Evolutionary conservation across 2,113 vertebrate species (phyloP), one percentile per base, ranked within the genome.

Genomic region (Brachionichthys hirsutus): DNA sequence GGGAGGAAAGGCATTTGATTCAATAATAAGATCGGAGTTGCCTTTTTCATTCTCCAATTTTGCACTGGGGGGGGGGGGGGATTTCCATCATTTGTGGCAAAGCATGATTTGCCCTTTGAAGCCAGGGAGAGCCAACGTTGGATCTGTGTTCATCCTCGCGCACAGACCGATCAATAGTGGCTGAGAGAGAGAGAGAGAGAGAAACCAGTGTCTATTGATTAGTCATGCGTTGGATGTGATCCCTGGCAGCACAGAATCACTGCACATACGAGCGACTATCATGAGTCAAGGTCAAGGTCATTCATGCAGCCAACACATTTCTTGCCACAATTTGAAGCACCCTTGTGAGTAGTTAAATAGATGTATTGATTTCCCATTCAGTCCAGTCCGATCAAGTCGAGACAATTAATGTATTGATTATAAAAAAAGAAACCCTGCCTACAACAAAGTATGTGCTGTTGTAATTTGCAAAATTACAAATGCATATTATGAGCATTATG

Each of bases 231-330:
- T 65, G 77, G 70, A 73, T 82, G 70, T 40, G 50, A 73, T 67
- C 62, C 53, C 74, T 55, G 68, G 59, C 65, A 62, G 51, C 3
- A 53, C 44, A 36, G 22, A 73, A 80, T 85, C 82, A 79, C 83
- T 83, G 85, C 59, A 18, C 67, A 46, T 61, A 77, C 76, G 41
- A 50, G 58, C n/a, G 45, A 67, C 59, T 24, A 9, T 54, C 64
- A 54, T 6, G 46, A 71, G 73, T 77, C 72, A 87, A 80, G 69
- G 81, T 81, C 77, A 82, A 84, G 77, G 85, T 85, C 85, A 71
- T 58, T 68, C 75, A 77, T 78, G 52, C 54, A 18, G 45, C 36
- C 55, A 64, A 43, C 35, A 22, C 38, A 54, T 54, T 55, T 47
- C 36, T 70, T 52, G n/a, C 30, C 15, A 20, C n/a, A 11, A 3